Evolutionary conservation across 2,888 invertebrate genomes (phyloP).

Genomic region (Elysia crispata): DNA sequence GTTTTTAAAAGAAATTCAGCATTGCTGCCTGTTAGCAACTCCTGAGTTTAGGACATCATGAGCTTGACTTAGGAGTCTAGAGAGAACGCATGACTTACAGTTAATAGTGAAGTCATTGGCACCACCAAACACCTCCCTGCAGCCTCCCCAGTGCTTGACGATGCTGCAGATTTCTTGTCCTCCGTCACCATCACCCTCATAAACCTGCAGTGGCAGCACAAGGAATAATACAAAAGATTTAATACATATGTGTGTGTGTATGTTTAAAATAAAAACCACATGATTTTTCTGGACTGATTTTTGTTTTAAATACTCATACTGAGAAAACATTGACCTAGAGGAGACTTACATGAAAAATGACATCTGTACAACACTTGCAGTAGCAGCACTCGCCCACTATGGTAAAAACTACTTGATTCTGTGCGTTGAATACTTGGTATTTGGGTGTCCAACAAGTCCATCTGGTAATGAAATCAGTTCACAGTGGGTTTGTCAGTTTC

Average conservation of each 20-base stretch:
- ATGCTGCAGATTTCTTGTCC: slow-evolving; percentile 63
- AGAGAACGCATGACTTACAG: slow-evolving; percentile 66
- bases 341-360: slow-evolving; percentile 64
- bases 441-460: slow-evolving; percentile 71
- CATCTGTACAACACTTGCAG: slow-evolving; percentile 70
- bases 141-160: slow-evolving; percentile 72
- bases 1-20: no score
- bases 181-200: slow-evolving; percentile 52
- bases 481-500: neutral
- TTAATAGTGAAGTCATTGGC: slow-evolving; percentile 71
- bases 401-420: slow-evolving; percentile 60
- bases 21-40: no score
- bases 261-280: neutral
- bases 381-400: slow-evolving; percentile 72
- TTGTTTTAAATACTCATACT: neutral
- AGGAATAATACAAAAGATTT: neutral
- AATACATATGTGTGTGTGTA: no score
- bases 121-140: slow-evolving; percentile 67
- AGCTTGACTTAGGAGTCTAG: no score
- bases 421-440: slow-evolving; percentile 64
- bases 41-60: no score
- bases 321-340: no score
- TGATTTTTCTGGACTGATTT: neutral
- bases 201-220: slow-evolving; percentile 49
- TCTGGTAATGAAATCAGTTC: slow-evolving; percentile 52